These are phyloP conservation scores for Microcebus jonahi DNA, from an alignment of 2,113 vertebrate species.

Conservation along the genomic window DNA sequence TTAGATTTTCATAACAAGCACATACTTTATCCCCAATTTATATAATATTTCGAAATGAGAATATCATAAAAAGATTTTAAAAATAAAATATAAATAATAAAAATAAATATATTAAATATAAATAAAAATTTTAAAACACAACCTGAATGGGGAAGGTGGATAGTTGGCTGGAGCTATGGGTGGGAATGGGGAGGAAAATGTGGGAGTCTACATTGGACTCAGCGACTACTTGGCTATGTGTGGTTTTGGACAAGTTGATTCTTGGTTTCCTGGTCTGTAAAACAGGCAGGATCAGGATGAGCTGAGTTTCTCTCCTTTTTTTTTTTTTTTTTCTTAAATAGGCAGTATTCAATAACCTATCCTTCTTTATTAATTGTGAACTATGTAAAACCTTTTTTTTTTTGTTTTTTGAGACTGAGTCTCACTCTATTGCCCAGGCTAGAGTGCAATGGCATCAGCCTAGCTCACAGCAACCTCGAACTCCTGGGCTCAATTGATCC, in stretches of 20 bases:
- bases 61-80: neutral
- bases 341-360: too few relatives aligned
- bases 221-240: neutral
- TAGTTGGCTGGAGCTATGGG: neutral
- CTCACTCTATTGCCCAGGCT: too few relatives aligned
- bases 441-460: too few relatives aligned
- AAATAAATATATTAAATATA: neutral
- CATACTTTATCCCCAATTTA: neutral
- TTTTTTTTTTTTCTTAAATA: too few relatives aligned
- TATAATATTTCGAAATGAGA: neutral
- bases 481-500: too few relatives aligned
- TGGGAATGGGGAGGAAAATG: neutral
- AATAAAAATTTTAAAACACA: neutral
- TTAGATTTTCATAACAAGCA: neutral
- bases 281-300: neutral
- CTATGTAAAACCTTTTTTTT: neutral
- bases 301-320: neutral
- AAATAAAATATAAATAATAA: neutral
- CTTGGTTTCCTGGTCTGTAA: neutral
- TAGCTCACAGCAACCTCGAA: too few relatives aligned
- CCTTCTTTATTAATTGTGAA: neutral
- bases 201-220: neutral
- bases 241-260: neutral
- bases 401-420: too few relatives aligned
- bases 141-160: neutral